Evolutionary conservation across 2,113 vertebrate species (phyloP).

Genomic region (Lagenorhynchus albirostris): DNA sequence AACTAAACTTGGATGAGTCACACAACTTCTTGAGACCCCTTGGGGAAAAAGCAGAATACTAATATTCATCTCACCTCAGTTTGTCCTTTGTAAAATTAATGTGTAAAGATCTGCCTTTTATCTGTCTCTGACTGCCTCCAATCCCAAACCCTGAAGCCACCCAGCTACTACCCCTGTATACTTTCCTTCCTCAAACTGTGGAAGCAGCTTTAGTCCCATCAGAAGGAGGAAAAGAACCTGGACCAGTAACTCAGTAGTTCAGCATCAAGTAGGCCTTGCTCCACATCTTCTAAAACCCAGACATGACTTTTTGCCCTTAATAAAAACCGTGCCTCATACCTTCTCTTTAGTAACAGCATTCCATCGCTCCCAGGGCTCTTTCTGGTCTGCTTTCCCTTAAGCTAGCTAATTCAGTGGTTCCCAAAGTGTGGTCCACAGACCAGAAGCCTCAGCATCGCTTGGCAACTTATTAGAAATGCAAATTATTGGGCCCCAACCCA

Average conservation of each 20-base stretch:
- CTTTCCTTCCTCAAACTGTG: not conserved
- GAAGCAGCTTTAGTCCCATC: not conserved
- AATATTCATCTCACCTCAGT: not conserved
- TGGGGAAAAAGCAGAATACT: not conserved
- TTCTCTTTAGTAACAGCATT: not conserved
- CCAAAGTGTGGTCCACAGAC: not conserved
- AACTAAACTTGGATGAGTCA: not conserved
- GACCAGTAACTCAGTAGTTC: not conserved
- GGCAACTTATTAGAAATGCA: not conserved
- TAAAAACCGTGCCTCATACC: not conserved
- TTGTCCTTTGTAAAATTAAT: not conserved
- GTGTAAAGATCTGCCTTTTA: not conserved
- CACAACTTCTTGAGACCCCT: not conserved
- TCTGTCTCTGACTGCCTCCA: not conserved
- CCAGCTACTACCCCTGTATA: not conserved
- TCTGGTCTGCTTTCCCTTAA: not conserved
- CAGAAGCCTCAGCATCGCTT: not conserved
- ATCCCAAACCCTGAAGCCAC: not conserved
- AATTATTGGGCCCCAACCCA: not conserved
- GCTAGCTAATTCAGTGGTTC: not conserved
- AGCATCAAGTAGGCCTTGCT: not conserved
- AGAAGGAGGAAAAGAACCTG: not conserved
- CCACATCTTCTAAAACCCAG: not conserved
- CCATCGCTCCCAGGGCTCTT: not conserved
- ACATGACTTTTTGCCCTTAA: not conserved